A percentile compares a stretch with the other conserved stretches of the same genome.
Evolutionary conservation across 2,888 invertebrate genomes (phyloP).

Genomic region (Pyrochroa serraticornis): DNA sequence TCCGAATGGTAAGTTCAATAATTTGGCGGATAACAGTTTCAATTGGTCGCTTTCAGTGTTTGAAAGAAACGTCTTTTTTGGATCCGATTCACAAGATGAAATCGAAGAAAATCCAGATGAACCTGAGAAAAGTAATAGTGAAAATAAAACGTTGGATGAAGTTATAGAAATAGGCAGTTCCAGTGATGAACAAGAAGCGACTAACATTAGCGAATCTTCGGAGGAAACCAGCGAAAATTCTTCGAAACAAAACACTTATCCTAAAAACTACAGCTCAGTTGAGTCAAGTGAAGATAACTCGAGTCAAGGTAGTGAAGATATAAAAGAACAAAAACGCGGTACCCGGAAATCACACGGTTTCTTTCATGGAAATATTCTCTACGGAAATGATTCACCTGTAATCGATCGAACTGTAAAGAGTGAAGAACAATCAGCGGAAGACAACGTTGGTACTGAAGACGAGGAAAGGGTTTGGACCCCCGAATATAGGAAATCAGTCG

Average conservation of each 20-base stretch:
- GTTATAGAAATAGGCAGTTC: slow-evolving; percentile 30
- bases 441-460: not conserved
- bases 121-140: slow-evolving; percentile 1
- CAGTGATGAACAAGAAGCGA: slow-evolving; percentile 16
- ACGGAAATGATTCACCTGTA: not conserved
- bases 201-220: not conserved
- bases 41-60: slow-evolving; percentile 7
- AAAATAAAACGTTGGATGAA: slow-evolving; percentile 10
- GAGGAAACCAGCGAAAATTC: slow-evolving; percentile 17
- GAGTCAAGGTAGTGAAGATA: not conserved
- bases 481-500: not conserved
- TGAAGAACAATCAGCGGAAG: not conserved
- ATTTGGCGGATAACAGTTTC: not conserved
- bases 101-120: slow-evolving; percentile 8
- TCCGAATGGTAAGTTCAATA: slow-evolving; percentile 12
- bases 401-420: not conserved
- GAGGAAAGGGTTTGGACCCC: not conserved
- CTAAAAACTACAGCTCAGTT: slow-evolving; percentile 3
- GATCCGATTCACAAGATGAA: slow-evolving; percentile 8
- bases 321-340: not conserved
- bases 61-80: slow-evolving; percentile 21
- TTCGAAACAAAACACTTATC: too few species aligned
- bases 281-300: slow-evolving; percentile 7
- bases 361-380: not conserved
- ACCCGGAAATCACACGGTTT: not conserved